phyloP scores from a whole-genome alignment of 2,113 vertebrate species.

The Ceratotherium simum region DNA sequence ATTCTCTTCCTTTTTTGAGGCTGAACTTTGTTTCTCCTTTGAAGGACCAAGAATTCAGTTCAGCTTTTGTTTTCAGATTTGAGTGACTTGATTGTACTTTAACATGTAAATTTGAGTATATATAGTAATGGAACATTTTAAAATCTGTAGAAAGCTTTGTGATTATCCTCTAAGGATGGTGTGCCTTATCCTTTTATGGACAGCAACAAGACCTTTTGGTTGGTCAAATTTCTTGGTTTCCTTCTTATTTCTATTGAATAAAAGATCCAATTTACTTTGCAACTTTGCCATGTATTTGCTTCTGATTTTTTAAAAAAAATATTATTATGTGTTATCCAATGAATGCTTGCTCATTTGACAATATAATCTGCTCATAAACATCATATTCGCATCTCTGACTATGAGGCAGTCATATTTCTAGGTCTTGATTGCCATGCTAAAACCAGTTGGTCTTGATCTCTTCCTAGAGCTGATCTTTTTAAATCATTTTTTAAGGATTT shows the following conservation, averaged over 20 bases:
- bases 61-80: conserved; percentile 42
- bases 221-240: not conserved
- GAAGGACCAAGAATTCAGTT: not conserved
- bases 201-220: not conserved
- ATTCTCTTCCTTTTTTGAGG: conserved; percentile 6
- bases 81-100: conserved; percentile 21
- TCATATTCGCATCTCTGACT: not conserved
- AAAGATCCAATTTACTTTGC: not conserved
- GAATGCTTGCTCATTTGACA: conserved; percentile 24
- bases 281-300: not conserved
- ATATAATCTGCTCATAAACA: not conserved
- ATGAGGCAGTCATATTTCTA: conserved; percentile 29
- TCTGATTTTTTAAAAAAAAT: conserved; percentile 10
- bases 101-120: not conserved
- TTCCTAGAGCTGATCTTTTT: not conserved
- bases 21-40: conserved; percentile 17
- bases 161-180: not conserved
- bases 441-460: not conserved
- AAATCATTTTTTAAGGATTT: conserved; percentile 34
- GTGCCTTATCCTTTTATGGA: not conserved
- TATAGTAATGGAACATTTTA: not conserved
- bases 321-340: conserved; percentile 8
- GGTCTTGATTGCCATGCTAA: not conserved
- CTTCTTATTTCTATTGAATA: conserved; percentile 45
- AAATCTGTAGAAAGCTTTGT: conserved; percentile 41